These are phyloP conservation scores for Arizona elegans DNA, from an alignment of 2,113 vertebrate genomes.

Conservation along the genomic window DNA sequence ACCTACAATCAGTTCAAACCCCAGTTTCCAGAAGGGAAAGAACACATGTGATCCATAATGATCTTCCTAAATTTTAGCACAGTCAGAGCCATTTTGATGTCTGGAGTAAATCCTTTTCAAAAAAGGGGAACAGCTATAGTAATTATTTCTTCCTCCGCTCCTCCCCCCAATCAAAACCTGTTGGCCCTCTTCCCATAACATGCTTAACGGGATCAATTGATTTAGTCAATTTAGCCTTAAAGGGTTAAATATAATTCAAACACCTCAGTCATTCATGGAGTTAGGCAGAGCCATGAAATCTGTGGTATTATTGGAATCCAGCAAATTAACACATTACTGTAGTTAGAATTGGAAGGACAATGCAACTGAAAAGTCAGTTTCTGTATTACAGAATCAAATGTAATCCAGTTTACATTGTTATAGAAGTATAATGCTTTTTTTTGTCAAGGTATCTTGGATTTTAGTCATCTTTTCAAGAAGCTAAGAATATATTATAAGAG, in stretches of 20 bases:
- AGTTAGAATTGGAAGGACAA: neutral
- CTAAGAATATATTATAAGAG: neutral
- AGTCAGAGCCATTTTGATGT: neutral
- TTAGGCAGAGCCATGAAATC: neutral
- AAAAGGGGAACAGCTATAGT: neutral
- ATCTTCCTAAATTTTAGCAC: neutral
- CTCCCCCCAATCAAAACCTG: no score
- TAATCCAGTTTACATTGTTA: neutral
- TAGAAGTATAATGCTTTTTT: neutral
- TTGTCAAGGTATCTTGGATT: neutral
- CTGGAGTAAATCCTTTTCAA: neutral
- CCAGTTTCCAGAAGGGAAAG: neutral
- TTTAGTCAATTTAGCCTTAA: neutral
- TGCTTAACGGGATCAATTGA: neutral
- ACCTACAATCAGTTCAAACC: neutral
- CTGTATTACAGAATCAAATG: neutral
- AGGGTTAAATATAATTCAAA: neutral
- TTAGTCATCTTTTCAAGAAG: neutral
- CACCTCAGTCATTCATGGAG: neutral
- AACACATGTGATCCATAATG: neutral
- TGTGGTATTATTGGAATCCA: neutral
- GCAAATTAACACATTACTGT: neutral
- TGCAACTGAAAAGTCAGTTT: neutral
- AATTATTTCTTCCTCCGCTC: no score
- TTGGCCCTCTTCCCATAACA: neutral